These are phyloP conservation scores for Neuroscelio doddi DNA, from an alignment of 2,888 invertebrate species.

Conservation along the genomic window DNA sequence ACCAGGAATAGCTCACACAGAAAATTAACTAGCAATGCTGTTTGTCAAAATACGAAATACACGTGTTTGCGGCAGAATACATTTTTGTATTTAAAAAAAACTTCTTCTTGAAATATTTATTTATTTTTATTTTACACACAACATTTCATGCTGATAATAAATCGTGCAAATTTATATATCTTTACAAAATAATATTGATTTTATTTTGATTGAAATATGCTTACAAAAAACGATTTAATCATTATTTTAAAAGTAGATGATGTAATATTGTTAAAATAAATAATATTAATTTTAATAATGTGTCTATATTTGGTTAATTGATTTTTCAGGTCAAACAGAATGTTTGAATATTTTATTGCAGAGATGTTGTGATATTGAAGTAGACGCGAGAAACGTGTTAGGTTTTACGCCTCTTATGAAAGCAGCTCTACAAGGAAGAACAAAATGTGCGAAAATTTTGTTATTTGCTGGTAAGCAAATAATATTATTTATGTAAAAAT, in stretches of 20 bases:
- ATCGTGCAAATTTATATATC: too few relatives aligned
- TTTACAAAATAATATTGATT: too few relatives aligned
- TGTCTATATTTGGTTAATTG: background rate
- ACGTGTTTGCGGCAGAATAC: background rate
- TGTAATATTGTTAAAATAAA: too few relatives aligned
- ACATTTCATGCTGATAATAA: too few relatives aligned
- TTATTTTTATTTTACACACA: too few relatives aligned
- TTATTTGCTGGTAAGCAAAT: constrained; percentile 80
- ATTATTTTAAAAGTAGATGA: too few relatives aligned
- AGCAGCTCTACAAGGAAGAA: constrained; percentile 83
- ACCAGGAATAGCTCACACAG: constrained; percentile 21
- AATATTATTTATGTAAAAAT: background rate
- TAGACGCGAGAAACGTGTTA: constrained; percentile 80
- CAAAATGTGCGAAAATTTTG: constrained; percentile 81
- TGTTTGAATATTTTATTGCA: constrained; percentile 79
- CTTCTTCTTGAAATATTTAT: too few relatives aligned
- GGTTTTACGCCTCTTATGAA: constrained; percentile 85
- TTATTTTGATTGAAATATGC: too few relatives aligned
- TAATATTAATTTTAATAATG: too few relatives aligned
- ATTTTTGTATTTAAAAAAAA: background rate
- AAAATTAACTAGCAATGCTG: constrained; percentile 1
- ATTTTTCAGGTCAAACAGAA: constrained; percentile 77
- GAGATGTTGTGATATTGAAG: constrained; percentile 78
- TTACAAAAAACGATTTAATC: too few relatives aligned
- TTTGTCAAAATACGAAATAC: constrained; percentile 17